These are phyloP conservation scores for Pandemis heparana DNA, from an alignment of 2,888 invertebrate species.

Conservation along the genomic window DNA sequence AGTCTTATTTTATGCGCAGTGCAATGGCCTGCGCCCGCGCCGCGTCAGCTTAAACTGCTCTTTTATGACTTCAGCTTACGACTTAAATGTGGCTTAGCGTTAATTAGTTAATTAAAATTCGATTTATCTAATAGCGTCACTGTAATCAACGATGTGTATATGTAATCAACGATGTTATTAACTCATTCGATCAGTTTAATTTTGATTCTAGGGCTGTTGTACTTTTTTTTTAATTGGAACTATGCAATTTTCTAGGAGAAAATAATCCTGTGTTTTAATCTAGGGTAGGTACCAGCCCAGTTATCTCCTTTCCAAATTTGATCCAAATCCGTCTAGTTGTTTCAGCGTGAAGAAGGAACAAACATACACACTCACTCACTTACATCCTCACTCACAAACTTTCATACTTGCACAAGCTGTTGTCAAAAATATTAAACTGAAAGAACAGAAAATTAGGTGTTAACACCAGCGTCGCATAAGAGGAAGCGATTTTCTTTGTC, in stretches of 20 bases:
- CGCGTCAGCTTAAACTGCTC: background rate
- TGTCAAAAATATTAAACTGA: too few relatives aligned
- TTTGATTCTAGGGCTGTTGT: background rate
- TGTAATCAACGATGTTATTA: background rate
- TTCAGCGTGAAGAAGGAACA: too few relatives aligned
- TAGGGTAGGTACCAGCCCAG: too few relatives aligned
- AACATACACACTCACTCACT: too few relatives aligned
- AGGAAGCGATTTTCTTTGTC: background rate
- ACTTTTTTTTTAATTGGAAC: too few relatives aligned
- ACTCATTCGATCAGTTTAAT: background rate
- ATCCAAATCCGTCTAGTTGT: too few relatives aligned
- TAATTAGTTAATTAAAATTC: background rate
- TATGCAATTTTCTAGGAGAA: too few relatives aligned
- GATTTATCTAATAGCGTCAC: background rate
- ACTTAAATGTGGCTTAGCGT: background rate
- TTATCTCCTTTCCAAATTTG: too few relatives aligned
- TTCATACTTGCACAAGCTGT: too few relatives aligned
- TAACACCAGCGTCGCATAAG: background rate
- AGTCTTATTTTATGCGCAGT: background rate
- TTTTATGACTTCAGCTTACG: background rate
- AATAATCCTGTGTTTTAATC: too few relatives aligned
- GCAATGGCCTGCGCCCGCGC: conserved; percentile 9
- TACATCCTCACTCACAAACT: too few relatives aligned
- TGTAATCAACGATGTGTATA: background rate
- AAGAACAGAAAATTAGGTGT: too few relatives aligned